These are phyloP conservation scores for Hyles vespertilio DNA, from an alignment of 1,140 invertebrate species.

Conservation along the genomic window DNA sequence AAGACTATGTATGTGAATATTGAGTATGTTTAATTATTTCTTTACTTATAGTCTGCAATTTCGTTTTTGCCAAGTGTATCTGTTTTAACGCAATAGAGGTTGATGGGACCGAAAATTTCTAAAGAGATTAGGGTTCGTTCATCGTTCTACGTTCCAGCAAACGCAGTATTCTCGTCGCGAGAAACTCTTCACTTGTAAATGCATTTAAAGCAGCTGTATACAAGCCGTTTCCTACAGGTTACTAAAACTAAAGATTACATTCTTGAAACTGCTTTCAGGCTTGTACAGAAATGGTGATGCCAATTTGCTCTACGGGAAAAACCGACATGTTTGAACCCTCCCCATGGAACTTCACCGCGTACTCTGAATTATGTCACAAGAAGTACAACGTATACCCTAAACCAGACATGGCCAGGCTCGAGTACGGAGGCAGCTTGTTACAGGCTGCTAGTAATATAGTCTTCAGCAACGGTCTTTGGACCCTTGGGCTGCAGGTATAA, in stretches of 20 bases:
- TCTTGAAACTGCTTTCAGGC: slow-evolving; percentile 80
- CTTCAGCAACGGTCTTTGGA: slow-evolving; percentile 95
- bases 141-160: too few relatives aligned
- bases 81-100: too few relatives aligned
- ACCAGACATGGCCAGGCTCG: slow-evolving; percentile 79
- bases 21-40: too few relatives aligned
- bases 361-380: slow-evolving; percentile 81
- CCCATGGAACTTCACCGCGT: slow-evolving; percentile 85
- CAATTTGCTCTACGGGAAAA: slow-evolving; percentile 87
- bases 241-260: background rate
- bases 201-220: too few relatives aligned
- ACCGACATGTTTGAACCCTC: slow-evolving; percentile 90
- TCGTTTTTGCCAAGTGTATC: too few relatives aligned
- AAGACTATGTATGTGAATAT: too few relatives aligned
- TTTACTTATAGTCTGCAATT: too few relatives aligned
- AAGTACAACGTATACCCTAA: slow-evolving; percentile 83
- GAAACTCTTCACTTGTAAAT: too few relatives aligned
- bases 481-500: slow-evolving; percentile 88
- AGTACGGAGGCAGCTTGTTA: slow-evolving; percentile 88
- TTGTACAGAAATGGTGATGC: slow-evolving; percentile 98
- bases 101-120: too few relatives aligned
- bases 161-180: too few relatives aligned
- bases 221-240: background rate
- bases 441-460: slow-evolving; percentile 86
- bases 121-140: too few relatives aligned